Percentiles rank a stretch among this genome's conserved stretches.
phyloP scores from a whole-genome alignment of 1,140 invertebrate genomes.

The Galleria mellonella region DNA sequence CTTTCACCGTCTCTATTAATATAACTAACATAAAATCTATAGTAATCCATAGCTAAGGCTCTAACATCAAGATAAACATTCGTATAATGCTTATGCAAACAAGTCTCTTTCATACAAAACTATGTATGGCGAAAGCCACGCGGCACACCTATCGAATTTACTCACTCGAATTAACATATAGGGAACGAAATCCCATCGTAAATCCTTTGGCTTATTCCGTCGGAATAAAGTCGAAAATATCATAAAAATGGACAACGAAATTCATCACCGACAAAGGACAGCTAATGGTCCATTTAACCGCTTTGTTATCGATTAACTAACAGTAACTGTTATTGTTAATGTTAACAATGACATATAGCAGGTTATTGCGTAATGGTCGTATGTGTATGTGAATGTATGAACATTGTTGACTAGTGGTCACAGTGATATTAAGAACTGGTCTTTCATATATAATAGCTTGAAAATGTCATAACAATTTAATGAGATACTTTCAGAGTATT shows the following conservation, averaged over 20 bases:
- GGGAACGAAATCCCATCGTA: constrained; percentile 15
- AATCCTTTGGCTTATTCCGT: constrained; percentile 15
- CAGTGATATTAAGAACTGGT: too few relatives aligned
- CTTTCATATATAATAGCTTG: too few relatives aligned
- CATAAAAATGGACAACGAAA: constrained; percentile 3
- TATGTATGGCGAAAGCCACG: constrained; percentile 34
- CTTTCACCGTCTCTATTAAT: too few relatives aligned
- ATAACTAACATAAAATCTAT: too few relatives aligned
- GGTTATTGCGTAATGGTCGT: constrained; percentile 29
- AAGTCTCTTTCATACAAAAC: too few relatives aligned
- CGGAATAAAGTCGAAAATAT: constrained; percentile 18
- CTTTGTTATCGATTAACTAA: constrained; percentile 28
- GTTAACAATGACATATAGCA: constrained; percentile 37
- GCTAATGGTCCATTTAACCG: constrained; percentile 50
- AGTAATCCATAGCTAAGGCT: too few relatives aligned
- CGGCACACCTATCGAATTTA: constrained; percentile 29
- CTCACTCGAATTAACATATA: constrained; percentile 38
- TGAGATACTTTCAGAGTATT: too few relatives aligned
- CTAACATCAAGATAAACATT: too few relatives aligned
- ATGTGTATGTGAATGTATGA: constrained; percentile 9
- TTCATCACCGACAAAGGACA: constrained; percentile 35
- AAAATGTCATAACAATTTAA: too few relatives aligned
- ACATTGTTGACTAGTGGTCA: too few relatives aligned
- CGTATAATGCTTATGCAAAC: too few relatives aligned
- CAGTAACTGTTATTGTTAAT: constrained; percentile 8